Percentiles rank a stretch among this genome's conserved stretches.
Conservation (phyloP, 2,888 invertebrate species). For the Apeira syringaria region DNA sequence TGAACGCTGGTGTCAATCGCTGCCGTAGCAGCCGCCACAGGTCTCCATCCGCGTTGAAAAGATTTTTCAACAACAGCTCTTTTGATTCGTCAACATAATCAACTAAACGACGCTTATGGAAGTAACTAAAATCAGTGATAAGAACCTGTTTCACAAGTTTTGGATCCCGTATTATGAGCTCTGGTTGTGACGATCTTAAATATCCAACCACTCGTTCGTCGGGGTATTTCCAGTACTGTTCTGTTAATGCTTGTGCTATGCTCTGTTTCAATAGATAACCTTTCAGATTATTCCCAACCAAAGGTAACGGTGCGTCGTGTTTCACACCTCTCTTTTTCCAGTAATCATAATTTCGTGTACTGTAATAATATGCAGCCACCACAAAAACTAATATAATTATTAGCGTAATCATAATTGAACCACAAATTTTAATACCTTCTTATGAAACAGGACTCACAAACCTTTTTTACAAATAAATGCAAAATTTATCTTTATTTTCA, state of each 20-base stretch:
- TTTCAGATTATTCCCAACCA: not conserved
- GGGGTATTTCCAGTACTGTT: constrained; percentile 1
- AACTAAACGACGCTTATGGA: constrained; percentile 39
- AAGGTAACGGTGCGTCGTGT: not conserved
- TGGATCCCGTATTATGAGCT: not conserved
- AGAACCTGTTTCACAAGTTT: constrained; percentile 42
- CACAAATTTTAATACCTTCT: too few species aligned
- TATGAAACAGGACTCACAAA: too few species aligned
- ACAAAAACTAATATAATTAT: not conserved
- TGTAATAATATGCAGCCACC: not conserved
- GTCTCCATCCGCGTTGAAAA: constrained; percentile 58
- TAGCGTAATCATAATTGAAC: not conserved
- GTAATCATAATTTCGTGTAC: constrained; percentile 30
- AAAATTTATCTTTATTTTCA: too few species aligned
- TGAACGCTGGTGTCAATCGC: constrained; percentile 56
- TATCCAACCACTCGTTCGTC: not conserved
- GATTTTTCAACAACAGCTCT: constrained; percentile 34
- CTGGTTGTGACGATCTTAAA: not conserved
- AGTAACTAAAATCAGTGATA: constrained; percentile 47
- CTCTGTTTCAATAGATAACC: not conserved
- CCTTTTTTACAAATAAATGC: too few species aligned
- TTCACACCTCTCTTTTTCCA: constrained; percentile 39
- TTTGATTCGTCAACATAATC: not conserved
- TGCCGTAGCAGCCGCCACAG: constrained; percentile 56
- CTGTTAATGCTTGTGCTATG: not conserved